Evolutionary conservation across 2,888 invertebrate genomes (phyloP).

Genomic region (Machimus atricapillus): DNA sequence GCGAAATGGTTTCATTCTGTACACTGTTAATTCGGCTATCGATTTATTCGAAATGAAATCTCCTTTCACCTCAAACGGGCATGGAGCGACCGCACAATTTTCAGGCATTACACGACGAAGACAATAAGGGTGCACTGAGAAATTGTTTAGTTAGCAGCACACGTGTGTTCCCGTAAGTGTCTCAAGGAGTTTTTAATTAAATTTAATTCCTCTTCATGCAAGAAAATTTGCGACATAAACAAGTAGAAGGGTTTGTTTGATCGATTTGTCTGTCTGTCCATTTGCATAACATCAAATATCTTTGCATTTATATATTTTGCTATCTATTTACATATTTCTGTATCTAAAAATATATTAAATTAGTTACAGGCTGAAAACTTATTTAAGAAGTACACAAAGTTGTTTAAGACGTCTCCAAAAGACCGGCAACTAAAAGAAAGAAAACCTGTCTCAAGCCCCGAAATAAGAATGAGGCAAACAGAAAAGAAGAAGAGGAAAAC

Average conservation of each 20-base stretch:
- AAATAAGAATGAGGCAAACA: neutral
- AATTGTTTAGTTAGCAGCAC: neutral
- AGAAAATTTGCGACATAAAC: neutral
- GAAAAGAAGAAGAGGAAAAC: neutral
- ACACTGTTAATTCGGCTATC: conserved; percentile 31
- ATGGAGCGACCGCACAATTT: neutral
- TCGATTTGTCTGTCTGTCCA: too few relatives aligned
- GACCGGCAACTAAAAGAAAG: neutral
- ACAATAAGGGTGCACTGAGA: neutral
- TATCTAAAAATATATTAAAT: neutral
- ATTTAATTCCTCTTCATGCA: neutral
- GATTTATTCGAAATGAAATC: conserved; percentile 7
- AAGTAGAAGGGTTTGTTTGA: neutral
- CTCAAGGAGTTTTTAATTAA: neutral
- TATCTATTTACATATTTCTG: neutral
- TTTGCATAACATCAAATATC: too few relatives aligned
- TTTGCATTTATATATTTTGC: too few relatives aligned
- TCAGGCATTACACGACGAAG: neutral
- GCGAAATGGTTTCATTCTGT: neutral
- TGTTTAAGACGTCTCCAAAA: neutral
- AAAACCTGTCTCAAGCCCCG: neutral
- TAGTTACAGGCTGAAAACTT: neutral
- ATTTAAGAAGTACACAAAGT: neutral
- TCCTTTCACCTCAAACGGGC: neutral
- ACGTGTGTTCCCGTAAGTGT: neutral